phyloP scores from a whole-genome alignment of 1,140 invertebrate species.

The Phocides pigmalion region DNA sequence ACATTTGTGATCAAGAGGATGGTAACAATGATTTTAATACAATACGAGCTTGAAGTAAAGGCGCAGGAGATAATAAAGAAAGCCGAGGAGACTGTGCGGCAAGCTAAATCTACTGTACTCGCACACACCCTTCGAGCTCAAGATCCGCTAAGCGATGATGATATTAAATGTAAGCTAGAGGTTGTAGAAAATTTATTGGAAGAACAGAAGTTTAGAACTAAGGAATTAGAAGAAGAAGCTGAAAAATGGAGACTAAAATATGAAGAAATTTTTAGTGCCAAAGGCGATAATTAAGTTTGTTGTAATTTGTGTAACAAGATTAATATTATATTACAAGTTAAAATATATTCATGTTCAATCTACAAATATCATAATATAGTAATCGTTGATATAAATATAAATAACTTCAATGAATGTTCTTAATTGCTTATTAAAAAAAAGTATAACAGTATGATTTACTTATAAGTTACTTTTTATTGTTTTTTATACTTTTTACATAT shows the following conservation, averaged over 20 bases:
- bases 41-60: slow-evolving; percentile 69
- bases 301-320: background rate
- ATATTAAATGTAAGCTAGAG: slow-evolving; percentile 51
- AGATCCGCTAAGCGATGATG: slow-evolving; percentile 39
- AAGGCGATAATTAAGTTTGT: slow-evolving; percentile 50
- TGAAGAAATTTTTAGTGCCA: slow-evolving; percentile 46
- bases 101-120: slow-evolving; percentile 59
- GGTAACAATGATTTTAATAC: slow-evolving; percentile 72
- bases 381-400: no score
- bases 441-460: no score
- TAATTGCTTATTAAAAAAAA: no score
- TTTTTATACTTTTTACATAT: no score
- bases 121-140: slow-evolving; percentile 43
- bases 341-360: no score
- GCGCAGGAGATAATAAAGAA: slow-evolving; percentile 72
- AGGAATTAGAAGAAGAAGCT: slow-evolving; percentile 58
- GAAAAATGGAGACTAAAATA: slow-evolving; percentile 59
- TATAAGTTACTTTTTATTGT: no score
- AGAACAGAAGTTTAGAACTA: slow-evolving; percentile 50
- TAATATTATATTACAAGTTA: background rate
- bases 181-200: slow-evolving; percentile 48
- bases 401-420: no score
- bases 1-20: slow-evolving; percentile 74
- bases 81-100: slow-evolving; percentile 63
- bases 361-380: no score